Base-by-base conservation (phyloP, 2,113 vertebrate genomes). In the Nicator chloris region DNA sequence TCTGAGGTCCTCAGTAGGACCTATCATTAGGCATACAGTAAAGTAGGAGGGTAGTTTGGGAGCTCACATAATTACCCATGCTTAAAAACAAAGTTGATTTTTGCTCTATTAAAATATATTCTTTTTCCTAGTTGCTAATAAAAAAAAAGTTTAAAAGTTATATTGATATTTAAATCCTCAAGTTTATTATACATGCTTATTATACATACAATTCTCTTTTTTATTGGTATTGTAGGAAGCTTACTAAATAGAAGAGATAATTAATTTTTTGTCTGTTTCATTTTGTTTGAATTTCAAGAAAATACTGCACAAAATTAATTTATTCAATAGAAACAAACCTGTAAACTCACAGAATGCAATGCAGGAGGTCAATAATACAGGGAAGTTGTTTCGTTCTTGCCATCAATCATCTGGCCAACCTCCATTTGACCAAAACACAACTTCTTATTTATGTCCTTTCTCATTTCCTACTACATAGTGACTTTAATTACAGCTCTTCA, bases 321-420 rank as follows among this genome's bases (percentile, higher is more conserved):
- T 35, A 15, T 9, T 60, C 1, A 4, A 45, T 44, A 65, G 27
- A 76, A 89, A 15, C 6, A 63, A 66, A 84, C 27, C 3, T 31
- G 2, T 82, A 63, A 89, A 61, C 5, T 63, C 47, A 59, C 11
- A 50, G 15, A 8, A 59, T 40, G 47, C 4, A 73, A 17, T 17
- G 13, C 10, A 44, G 3, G 4, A 69, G 7, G 23, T 47, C 56
- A 75, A 23, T 45, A 59, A 71, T 4, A 30, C 0, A 0, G 4
- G 14, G 21, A 90, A 71, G 6, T 11, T 39, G 27, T 61, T 54
- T 70, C 50, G 6, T 21, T 59, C 53, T 56, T 82, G 6, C 7
- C 21, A 31, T 80, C 7, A 54, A 27, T 76, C 42, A 33, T 26
- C 22, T 79, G 39, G 28, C 30, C 26, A 56, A 23, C 4, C 8